Conservation (phyloP, 2,888 invertebrate species). For the Lasioglossum figueresi region DNA sequence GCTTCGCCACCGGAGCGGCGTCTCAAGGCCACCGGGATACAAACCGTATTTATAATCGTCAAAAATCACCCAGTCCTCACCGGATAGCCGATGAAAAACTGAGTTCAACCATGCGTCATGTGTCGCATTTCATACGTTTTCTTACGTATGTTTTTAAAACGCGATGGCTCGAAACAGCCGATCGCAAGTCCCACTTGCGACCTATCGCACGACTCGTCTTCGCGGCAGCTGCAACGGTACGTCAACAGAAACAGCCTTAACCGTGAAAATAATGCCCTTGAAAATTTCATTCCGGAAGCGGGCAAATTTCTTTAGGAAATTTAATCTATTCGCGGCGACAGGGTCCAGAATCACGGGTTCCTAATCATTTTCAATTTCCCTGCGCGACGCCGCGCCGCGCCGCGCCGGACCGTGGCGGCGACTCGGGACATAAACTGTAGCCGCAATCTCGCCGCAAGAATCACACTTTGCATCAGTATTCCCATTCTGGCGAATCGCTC, state of each 20-base stretch:
- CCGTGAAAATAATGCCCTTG: neutral
- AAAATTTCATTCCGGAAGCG: neutral
- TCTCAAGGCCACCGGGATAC: neutral
- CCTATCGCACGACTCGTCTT: neutral
- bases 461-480: slow-evolving; percentile 15
- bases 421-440: slow-evolving; percentile 4
- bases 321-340: neutral
- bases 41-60: neutral
- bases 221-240: neutral
- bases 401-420: neutral
- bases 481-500: neutral
- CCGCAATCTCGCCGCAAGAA: slow-evolving; percentile 12
- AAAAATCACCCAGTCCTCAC: neutral
- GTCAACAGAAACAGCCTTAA: neutral
- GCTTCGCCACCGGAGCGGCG: neutral
- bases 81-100: neutral
- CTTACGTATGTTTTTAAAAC: too few relatives aligned
- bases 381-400: neutral
- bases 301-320: neutral
- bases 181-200: neutral
- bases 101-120: neutral
- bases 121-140: too few relatives aligned
- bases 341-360: neutral
- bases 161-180: neutral
- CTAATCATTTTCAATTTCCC: slow-evolving; percentile 9